These are phyloP conservation scores for Dorcus parallelipipedus DNA, from an alignment of 2,888 invertebrate species.

Conservation along the genomic window DNA sequence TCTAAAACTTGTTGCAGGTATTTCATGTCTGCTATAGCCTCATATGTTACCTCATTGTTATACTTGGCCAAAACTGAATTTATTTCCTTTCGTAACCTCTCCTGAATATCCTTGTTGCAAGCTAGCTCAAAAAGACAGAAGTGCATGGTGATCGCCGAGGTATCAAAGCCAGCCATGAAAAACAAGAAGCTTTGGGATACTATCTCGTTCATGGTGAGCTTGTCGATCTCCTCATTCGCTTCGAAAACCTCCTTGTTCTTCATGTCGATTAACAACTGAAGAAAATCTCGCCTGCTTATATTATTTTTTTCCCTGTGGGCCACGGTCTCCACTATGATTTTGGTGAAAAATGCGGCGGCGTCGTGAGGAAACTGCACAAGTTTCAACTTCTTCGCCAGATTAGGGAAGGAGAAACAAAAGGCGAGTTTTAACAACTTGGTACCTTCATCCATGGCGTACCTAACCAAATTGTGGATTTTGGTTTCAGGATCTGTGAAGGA, in stretches of 20 bases:
- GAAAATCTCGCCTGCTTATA: constrained; percentile 38
- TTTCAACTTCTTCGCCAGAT: constrained; percentile 17
- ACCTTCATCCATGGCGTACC: constrained; percentile 19
- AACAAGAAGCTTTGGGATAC: constrained; percentile 44
- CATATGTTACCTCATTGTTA: constrained; percentile 42
- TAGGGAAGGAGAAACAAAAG: constrained; percentile 41
- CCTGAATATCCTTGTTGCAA: constrained; percentile 41
- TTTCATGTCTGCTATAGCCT: constrained; percentile 45
- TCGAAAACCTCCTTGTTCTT: constrained; percentile 18
- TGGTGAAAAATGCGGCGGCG: constrained; percentile 29
- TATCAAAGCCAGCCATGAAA: constrained; percentile 49
- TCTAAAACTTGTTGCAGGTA: constrained; percentile 48
- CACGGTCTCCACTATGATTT: constrained; percentile 30
- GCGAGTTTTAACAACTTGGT: constrained; percentile 14
- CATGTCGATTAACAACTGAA: constrained; percentile 41
- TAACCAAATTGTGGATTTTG: constrained; percentile 5
- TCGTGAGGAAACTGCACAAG: constrained; percentile 22
- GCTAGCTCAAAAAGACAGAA: constrained; percentile 44
- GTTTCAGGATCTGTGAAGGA: constrained; percentile 6
- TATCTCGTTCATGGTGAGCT: constrained; percentile 25
- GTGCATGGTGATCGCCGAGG: constrained; percentile 43
- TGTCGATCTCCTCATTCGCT: constrained; percentile 1
- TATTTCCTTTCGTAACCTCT: constrained; percentile 44
- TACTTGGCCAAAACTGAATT: constrained; percentile 31
- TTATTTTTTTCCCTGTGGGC: constrained; percentile 27